Base-by-base conservation (phyloP, 2,113 vertebrate genomes). In the Hemichromis elongatus region DNA sequence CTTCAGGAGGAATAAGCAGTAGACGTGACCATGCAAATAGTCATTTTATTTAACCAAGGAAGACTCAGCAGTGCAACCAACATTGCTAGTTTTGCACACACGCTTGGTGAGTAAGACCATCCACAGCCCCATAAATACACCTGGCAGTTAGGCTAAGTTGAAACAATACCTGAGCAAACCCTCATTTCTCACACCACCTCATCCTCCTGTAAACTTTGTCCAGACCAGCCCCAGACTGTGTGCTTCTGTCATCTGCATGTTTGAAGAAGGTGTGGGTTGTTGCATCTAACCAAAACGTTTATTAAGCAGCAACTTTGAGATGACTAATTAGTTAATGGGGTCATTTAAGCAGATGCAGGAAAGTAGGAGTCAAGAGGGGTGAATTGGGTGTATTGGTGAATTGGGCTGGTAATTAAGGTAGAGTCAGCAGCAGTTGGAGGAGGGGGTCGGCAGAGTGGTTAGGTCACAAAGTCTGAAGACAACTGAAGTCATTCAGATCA, bases 311-410 rank as follows among this genome's bases (percentile, higher is more conserved):
- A 61, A n/a, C 89, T 90, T 83, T 55, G 79, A 83, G 79, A 80
- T 35, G 77, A 90, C 82, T 90, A 90, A 87, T 94, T 90, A 88
- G 85, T 88, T 87, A 78, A 82, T 91, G 80, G 83, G 81, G 80
- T 77, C 54, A 81, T 37, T 57, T 83, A 80, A 89, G 88, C 59
- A 35, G 84, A 45, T 59, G 30, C 5, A 26, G 77, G 52, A 33
- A 47, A 11, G 12, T 28, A 9, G n/a, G 73, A 80, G 63, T 26
- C 40, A 13, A 28, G 77, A 24, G 26, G 54, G n/a, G 37, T 24
- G 45, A 78, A 21, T 56, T 84, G 68, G 81, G 59, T n/a, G n/a
- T n/a, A n/a, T n/a, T n/a, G n/a, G 37, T 24, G 45, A 78, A 21
- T 56, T 84, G 68, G 81, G 59, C 56, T 7, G 1, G 50, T 55